Evolutionary conservation across 2,888 invertebrate genomes (phyloP).

Genomic region (Galeruca laticollis): DNA sequence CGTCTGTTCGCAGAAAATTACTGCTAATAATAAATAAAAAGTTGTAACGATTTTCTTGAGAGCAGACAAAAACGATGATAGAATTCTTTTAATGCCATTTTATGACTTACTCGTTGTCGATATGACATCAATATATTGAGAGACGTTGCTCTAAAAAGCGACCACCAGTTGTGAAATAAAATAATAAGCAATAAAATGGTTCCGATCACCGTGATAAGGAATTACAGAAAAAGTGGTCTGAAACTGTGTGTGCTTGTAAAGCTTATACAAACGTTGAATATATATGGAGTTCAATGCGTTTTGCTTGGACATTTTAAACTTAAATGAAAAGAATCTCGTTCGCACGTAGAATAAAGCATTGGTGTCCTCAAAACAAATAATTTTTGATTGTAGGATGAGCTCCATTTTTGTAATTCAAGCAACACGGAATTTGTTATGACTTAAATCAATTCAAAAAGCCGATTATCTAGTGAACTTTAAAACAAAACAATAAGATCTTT

Average conservation of each 20-base stretch:
- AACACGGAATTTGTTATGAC: no score
- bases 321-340: constrained; percentile 42
- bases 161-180: constrained; percentile 57
- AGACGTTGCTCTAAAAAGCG: constrained; percentile 43
- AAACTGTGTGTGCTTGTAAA: constrained; percentile 50
- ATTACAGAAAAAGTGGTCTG: constrained; percentile 51
- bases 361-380: background rate
- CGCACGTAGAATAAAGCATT: constrained; percentile 33
- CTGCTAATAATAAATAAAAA: constrained; percentile 30
- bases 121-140: constrained; percentile 46
- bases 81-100: constrained; percentile 47
- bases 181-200: constrained; percentile 58
- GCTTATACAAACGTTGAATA: constrained; percentile 54
- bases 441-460: no score
- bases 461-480: no score
- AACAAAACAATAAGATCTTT: no score
- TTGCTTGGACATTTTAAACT: constrained; percentile 46
- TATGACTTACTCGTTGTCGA: constrained; percentile 46
- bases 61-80: constrained; percentile 34
- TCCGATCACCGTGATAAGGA: constrained; percentile 52
- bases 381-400: no score
- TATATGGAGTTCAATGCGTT: constrained; percentile 49
- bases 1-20: constrained; percentile 39
- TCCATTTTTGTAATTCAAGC: no score
- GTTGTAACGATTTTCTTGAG: constrained; percentile 27